Conservation (phyloP, 2,113 vertebrate species). For the Todiramphus chloris region DNA sequence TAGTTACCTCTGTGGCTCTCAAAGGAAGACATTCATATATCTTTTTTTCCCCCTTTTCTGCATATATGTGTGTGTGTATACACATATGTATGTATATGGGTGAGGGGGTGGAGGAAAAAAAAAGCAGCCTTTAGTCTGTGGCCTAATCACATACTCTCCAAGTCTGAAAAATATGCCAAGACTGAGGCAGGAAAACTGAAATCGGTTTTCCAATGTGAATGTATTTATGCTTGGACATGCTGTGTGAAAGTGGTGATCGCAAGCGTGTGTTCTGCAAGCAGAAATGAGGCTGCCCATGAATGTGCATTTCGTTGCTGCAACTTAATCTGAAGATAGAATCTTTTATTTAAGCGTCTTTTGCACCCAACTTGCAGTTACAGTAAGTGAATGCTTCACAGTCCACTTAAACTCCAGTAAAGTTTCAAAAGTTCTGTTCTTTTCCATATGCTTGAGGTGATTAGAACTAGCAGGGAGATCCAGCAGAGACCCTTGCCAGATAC, state of each 20-base stretch:
- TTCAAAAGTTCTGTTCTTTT: slow-evolving; percentile 54
- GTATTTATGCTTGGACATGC: not conserved
- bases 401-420: not conserved
- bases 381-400: not conserved
- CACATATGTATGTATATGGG: not conserved
- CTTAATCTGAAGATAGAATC: not conserved
- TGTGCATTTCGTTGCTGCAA: not conserved
- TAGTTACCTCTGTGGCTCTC: not conserved
- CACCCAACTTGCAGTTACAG: not conserved
- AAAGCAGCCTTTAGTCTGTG: not conserved
- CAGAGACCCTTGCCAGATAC: slow-evolving; percentile 48
- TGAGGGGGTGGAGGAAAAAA: not conserved
- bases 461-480: slow-evolving; percentile 53
- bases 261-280: not conserved
- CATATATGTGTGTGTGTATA: not conserved
- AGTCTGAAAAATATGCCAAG: not conserved
- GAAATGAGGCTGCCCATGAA: not conserved
- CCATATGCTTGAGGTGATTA: slow-evolving; percentile 52
- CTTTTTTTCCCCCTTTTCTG: not conserved
- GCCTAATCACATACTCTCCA: not conserved
- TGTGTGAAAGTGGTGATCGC: not conserved
- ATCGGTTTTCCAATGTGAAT: not conserved
- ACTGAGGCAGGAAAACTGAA: not conserved
- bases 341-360: not conserved
- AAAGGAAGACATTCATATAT: not conserved